Evolutionary conservation across 2,888 invertebrate genomes (phyloP).

Genomic region (Alloscopus bannaensis): DNA sequence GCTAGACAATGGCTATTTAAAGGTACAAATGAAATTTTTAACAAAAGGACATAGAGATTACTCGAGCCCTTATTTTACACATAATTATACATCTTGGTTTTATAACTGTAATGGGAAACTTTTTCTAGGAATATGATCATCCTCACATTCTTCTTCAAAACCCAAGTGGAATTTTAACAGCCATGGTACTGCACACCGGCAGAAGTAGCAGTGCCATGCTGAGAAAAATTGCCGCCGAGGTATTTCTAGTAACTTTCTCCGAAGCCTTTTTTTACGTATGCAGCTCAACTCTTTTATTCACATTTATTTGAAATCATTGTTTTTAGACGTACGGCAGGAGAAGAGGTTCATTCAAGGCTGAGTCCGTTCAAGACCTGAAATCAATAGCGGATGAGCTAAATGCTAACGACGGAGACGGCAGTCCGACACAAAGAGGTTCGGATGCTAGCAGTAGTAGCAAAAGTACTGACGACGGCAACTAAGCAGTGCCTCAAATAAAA

Average conservation of each 20-base stretch:
- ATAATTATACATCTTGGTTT: not conserved
- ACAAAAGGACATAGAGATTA: too few species aligned
- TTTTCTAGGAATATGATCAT: constrained; percentile 83
- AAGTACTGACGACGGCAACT: too few species aligned
- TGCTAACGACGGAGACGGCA: not conserved
- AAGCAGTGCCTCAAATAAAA: too few species aligned
- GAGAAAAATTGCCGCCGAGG: constrained; percentile 80
- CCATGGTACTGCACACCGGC: constrained; percentile 84
- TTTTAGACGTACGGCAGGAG: constrained; percentile 28
- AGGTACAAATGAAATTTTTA: too few species aligned
- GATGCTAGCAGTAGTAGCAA: too few species aligned
- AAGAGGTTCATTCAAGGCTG: constrained; percentile 26
- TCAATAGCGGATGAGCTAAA: not conserved
- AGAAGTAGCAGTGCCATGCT: constrained; percentile 81
- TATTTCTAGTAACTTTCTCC: constrained; percentile 39
- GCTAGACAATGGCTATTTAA: constrained; percentile 54
- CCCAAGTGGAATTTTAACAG: constrained; percentile 80
- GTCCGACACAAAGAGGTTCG: too few species aligned
- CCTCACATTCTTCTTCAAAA: constrained; percentile 83
- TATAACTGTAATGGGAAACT: not conserved
- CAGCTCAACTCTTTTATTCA: not conserved
- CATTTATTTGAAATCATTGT: not conserved
- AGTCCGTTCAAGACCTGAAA: constrained; percentile 4
- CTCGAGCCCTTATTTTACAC: too few species aligned
- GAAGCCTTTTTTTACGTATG: not conserved